Evolutionary conservation across 2,888 invertebrate genomes (phyloP).

Genomic region (Glyphotaelius pellucidus): DNA sequence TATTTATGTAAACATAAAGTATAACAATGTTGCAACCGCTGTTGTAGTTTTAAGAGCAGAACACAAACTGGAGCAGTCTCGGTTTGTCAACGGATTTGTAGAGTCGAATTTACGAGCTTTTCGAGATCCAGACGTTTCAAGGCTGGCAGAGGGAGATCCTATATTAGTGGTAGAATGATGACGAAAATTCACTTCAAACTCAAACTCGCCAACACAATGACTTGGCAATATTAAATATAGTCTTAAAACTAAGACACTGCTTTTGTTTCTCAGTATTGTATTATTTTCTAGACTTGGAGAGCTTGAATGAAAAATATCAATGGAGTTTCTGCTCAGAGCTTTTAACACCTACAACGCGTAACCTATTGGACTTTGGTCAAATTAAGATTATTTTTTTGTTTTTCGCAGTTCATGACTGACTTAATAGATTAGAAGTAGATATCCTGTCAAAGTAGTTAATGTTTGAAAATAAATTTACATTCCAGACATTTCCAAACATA

Average conservation of each 20-base stretch:
- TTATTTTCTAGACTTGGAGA: background rate
- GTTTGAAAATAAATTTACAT: background rate
- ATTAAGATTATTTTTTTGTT: background rate
- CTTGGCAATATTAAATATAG: background rate
- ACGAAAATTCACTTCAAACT: background rate
- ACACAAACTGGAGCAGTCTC: slow-evolving; percentile 28
- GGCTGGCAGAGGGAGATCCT: slow-evolving; percentile 9
- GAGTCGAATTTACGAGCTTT: slow-evolving; percentile 6
- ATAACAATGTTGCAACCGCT: background rate
- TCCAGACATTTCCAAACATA: background rate
- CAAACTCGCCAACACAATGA: slow-evolving; percentile 26
- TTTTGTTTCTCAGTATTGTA: background rate
- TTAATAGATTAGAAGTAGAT: background rate
- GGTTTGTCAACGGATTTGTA: slow-evolving; percentile 27
- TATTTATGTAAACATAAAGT: slow-evolving; percentile 12
- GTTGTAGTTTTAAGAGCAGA: background rate
- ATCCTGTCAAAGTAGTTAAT: background rate
- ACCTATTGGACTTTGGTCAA: background rate
- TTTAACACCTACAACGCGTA: background rate
- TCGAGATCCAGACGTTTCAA: background rate
- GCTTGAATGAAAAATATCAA: background rate
- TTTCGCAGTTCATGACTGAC: background rate
- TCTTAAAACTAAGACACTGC: background rate
- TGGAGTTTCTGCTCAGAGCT: background rate
- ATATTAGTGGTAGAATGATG: background rate